Evolutionary conservation across 2,113 vertebrate genomes (phyloP).

Genomic region (Columba livia): DNA sequence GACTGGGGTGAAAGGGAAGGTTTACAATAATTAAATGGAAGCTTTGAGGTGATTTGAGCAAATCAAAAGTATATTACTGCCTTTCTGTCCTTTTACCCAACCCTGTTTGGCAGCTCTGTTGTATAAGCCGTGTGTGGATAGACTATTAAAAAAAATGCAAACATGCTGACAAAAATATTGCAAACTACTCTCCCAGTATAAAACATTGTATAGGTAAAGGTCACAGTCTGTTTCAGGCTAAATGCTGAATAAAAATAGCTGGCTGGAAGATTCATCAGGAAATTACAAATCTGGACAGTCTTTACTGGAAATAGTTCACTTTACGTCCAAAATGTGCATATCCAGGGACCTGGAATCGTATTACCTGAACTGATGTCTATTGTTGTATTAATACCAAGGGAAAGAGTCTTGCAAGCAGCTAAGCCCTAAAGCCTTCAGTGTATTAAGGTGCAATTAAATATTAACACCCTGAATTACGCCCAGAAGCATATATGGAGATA

Average conservation of each 20-base stretch:
- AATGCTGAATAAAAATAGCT: neutral
- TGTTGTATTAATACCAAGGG: neutral
- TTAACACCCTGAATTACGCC: neutral
- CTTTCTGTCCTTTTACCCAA: neutral
- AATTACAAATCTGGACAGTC: neutral
- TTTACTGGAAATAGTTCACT: neutral
- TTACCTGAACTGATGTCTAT: neutral
- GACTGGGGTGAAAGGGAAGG: neutral
- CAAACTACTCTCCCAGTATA: neutral
- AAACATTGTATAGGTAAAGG: neutral
- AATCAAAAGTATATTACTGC: neutral
- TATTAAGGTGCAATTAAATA: neutral
- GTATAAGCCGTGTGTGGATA: neutral
- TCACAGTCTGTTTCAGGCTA: neutral
- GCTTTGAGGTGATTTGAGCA: neutral
- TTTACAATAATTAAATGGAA: neutral
- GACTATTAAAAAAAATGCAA: neutral
- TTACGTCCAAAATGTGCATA: neutral
- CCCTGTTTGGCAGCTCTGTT: neutral
- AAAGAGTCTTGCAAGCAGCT: neutral
- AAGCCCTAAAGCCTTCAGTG: neutral
- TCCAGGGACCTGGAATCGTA: neutral
- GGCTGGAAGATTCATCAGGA: neutral
- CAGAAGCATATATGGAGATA: neutral
- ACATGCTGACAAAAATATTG: neutral